Conservation (phyloP, 2,888 invertebrate species). For the Entomobrya proxima region DNA sequence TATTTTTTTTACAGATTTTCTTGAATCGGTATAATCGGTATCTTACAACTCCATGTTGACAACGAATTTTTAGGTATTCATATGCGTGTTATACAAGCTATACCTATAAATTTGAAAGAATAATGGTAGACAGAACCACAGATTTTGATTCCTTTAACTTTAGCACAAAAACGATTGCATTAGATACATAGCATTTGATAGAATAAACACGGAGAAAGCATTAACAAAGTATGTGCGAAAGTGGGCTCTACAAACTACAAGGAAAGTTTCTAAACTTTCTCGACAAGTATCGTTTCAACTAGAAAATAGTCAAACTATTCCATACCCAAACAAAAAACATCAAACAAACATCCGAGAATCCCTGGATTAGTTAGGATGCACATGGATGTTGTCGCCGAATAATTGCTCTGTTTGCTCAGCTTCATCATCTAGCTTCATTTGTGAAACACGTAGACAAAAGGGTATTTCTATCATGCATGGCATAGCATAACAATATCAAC, state of each 20-base stretch:
- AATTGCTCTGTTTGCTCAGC: background rate
- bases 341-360: conserved; percentile 9
- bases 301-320: background rate
- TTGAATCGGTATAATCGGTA: too few species aligned
- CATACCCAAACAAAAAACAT: conserved; percentile 15
- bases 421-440: background rate
- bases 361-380: background rate
- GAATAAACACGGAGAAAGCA: too few species aligned
- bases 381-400: background rate
- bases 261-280: conserved; percentile 12
- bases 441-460: background rate
- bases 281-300: background rate
- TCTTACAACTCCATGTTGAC: too few species aligned
- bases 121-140: too few species aligned
- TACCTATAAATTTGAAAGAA: too few species aligned
- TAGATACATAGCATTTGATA: too few species aligned
- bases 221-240: too few species aligned
- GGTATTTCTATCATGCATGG: background rate
- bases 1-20: too few species aligned
- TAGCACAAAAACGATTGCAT: too few species aligned
- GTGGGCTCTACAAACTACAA: background rate
- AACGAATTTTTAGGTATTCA: too few species aligned
- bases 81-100: too few species aligned
- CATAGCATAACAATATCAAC: background rate
- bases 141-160: too few species aligned